Evolutionary conservation across 1,140 invertebrate genomes (phyloP), one percentile per base, ranked within the genome.

Genomic region (Eriocheir sinensis): DNA sequence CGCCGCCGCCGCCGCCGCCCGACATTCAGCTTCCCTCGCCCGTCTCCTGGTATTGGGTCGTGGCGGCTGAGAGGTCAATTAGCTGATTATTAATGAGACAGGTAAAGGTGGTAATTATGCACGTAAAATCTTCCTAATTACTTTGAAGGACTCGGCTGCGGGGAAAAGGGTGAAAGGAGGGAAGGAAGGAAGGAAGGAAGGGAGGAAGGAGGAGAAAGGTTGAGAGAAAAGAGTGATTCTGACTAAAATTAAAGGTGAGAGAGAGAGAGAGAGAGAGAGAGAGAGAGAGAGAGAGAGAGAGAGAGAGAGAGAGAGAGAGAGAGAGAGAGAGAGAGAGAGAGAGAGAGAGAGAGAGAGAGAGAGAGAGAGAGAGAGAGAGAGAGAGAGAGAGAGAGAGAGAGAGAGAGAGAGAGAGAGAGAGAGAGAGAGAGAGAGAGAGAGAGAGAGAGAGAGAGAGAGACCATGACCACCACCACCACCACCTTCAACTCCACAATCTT

Each of bases 81-180:
- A 72, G 60, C 21, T 72, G 60, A 72, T 72, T 72, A 72, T 72
- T 72, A 72, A 72, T 72, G 60, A 4, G 60, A 72, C 60, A 72
- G 60, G 60, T 72, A 72, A 72, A n/a, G 60, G 60, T 72, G 60
- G 21, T 72, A 72, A 72, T 72, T 72, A 72, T 72, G 60, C 60
- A 72, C 60, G 60, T 72, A 72, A 72, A 72, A 72, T n/a, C n/a
- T 72, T 72, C 60, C 60, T 72, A 72, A 72, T 72, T 72, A 72
- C 60, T 72, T 72, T n/a, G 60, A 21, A 72, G 27, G 60, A 72
- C 21, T 72, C 60, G n/a, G n/a, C 21, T n/a, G 27, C 27, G 60
- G n/a, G 60, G n/a, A 72, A 72, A 72, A n/a, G 60, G 27, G n/a
- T 21, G 21, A 21, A 53, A 21, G 9, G 48, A 53, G 48, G 21